Evolutionary conservation across 2,888 invertebrate genomes (phyloP).

Genomic region (Spodoptera picta): DNA sequence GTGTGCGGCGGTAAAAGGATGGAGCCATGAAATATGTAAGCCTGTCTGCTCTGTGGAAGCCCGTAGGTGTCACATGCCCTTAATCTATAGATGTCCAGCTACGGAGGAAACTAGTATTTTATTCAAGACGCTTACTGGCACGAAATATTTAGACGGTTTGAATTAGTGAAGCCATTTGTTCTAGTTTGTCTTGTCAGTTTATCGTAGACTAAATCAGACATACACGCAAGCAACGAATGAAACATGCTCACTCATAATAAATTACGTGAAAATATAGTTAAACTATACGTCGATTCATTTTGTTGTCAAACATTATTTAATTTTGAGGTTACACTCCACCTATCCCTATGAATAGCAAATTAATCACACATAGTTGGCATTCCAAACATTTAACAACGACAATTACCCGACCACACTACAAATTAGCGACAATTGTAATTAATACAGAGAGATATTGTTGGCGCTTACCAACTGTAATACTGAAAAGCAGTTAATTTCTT

Average conservation of each 20-base stretch:
- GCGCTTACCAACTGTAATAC: slow-evolving; percentile 23
- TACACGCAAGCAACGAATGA: slow-evolving; percentile 33
- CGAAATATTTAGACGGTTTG: slow-evolving; percentile 31
- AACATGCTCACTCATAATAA: slow-evolving; percentile 34
- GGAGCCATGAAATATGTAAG: slow-evolving; percentile 44
- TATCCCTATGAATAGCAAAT: background rate
- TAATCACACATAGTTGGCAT: slow-evolving; percentile 14
- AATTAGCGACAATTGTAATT: slow-evolving; percentile 32
- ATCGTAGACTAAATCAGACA: slow-evolving; percentile 30
- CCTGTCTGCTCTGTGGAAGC: slow-evolving; percentile 9
- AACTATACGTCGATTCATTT: slow-evolving; percentile 1
- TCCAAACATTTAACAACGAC: slow-evolving; percentile 19
- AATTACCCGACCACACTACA: slow-evolving; percentile 21
- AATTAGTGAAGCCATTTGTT: slow-evolving; percentile 38
- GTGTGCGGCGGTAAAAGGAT: slow-evolving; percentile 52
- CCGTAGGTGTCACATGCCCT: slow-evolving; percentile 19
- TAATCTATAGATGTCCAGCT: slow-evolving; percentile 28
- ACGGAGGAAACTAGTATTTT: slow-evolving; percentile 29
- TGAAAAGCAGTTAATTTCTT: slow-evolving; percentile 33
- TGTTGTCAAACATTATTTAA: background rate
- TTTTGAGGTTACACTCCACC: background rate
- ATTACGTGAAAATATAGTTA: slow-evolving; percentile 12
- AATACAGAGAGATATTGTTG: slow-evolving; percentile 18
- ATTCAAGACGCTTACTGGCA: slow-evolving; percentile 21
- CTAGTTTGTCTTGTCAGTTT: slow-evolving; percentile 32